phyloP scores from a whole-genome alignment of 2,113 vertebrate genomes.

The Alligator mississippiensis region DNA sequence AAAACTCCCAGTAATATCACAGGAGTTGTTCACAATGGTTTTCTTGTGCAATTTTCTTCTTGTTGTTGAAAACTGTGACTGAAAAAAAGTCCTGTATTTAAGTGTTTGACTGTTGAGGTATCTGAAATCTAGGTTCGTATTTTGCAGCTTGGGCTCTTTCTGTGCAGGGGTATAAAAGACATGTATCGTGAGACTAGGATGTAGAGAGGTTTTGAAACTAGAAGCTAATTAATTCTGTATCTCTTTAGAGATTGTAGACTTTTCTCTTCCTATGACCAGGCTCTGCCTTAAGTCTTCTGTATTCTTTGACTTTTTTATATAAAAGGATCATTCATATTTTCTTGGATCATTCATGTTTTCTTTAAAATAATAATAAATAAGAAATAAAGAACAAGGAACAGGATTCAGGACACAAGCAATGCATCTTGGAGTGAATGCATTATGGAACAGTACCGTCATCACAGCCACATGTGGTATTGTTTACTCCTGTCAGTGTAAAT shows the following conservation, averaged over 20 bases:
- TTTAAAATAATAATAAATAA: too few relatives aligned
- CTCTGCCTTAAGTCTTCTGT: too few relatives aligned
- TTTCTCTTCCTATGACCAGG: too few relatives aligned
- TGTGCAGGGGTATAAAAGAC: not conserved
- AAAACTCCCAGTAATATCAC: not conserved
- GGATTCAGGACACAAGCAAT: not conserved
- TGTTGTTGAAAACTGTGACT: not conserved
- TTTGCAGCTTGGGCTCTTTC: not conserved
- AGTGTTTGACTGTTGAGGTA: not conserved
- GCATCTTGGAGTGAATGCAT: conserved; percentile 60
- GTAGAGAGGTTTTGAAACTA: not conserved
- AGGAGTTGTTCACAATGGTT: not conserved
- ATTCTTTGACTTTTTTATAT: too few relatives aligned
- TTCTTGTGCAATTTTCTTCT: not conserved
- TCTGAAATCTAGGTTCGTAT: conserved; percentile 26
- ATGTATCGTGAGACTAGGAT: not conserved
- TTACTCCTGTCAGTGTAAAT: conserved; percentile 68
- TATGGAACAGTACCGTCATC: conserved; percentile 36
- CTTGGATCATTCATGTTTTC: too few relatives aligned
- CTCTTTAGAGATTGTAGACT: not conserved
- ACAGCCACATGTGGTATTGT: conserved; percentile 69
- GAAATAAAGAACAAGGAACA: not conserved
- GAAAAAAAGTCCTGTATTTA: not conserved
- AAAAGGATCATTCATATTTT: too few relatives aligned
- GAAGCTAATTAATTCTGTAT: not conserved